Conservation (phyloP, 2,113 vertebrate genomes). For the Elephas maximus region DNA sequence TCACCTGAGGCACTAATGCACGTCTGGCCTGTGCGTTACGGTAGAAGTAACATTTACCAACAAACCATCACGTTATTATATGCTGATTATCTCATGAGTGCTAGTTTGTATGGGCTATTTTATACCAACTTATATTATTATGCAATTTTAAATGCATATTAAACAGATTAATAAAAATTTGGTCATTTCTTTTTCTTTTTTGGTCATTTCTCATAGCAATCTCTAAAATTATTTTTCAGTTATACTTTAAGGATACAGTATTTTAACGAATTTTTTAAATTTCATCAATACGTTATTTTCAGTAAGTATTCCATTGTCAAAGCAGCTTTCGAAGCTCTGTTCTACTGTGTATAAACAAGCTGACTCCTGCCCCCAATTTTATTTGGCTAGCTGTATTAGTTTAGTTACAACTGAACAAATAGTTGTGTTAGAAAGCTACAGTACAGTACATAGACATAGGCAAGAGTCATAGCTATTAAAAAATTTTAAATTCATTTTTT, state of each 20-base stretch:
- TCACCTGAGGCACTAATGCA: neutral
- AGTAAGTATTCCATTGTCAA: constrained; percentile 21
- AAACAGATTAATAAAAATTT: constrained; percentile 43
- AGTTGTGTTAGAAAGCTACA: constrained; percentile 26
- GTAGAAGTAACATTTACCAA: neutral
- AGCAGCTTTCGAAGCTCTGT: constrained; percentile 43
- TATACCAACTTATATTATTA: constrained; percentile 28
- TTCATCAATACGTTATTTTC: constrained; percentile 21
- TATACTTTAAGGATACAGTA: neutral
- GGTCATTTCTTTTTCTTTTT: constrained; percentile 25
- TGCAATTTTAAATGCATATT: constrained; percentile 30
- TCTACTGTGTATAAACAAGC: constrained; percentile 18
- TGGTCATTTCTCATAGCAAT: neutral
- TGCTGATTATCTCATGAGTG: constrained; percentile 9
- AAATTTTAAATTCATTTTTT: neutral
- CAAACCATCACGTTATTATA: neutral
- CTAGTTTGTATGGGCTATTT: neutral
- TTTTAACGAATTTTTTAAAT: neutral
- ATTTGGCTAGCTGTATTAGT: neutral
- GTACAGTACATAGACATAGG: neutral
- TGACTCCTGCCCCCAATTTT: neutral
- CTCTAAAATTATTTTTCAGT: constrained; percentile 32
- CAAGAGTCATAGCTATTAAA: constrained; percentile 28
- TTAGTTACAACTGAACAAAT: neutral
- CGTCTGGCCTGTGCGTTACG: neutral